phyloP scores from a whole-genome alignment of 2,113 vertebrate genomes.

The Silurus meridionalis region DNA sequence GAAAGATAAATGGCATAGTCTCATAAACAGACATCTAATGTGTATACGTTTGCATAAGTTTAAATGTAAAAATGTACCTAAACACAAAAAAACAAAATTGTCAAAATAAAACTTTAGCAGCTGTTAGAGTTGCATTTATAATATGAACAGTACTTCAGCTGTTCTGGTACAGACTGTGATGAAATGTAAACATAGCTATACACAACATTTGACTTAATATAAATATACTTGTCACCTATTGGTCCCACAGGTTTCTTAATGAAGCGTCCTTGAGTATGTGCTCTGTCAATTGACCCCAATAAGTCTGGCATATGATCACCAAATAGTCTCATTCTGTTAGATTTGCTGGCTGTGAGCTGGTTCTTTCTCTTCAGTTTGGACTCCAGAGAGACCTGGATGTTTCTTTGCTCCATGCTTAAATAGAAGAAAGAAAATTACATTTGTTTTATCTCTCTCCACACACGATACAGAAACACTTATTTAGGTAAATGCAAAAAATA shows the following conservation, averaged over 20 bases:
- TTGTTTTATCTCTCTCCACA: background rate
- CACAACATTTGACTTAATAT: background rate
- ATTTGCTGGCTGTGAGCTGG: constrained; percentile 80
- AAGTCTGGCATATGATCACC: constrained; percentile 74
- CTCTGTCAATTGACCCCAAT: constrained; percentile 74
- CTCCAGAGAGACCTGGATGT: constrained; percentile 52
- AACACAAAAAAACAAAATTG: background rate
- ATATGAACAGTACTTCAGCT: background rate
- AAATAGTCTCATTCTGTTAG: constrained; percentile 78
- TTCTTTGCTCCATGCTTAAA: constrained; percentile 57
- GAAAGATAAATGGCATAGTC: background rate
- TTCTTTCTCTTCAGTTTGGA: constrained; percentile 65
- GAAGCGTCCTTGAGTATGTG: constrained; percentile 67
- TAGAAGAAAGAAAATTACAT: background rate
- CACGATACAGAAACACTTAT: background rate
- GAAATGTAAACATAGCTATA: background rate
- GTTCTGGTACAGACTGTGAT: background rate
- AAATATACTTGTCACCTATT: constrained; percentile 62
- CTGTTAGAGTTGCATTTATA: background rate
- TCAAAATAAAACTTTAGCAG: background rate
- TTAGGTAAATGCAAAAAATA: background rate
- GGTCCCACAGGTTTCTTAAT: constrained; percentile 79
- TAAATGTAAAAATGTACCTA: background rate
- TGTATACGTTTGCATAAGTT: background rate
- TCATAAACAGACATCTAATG: background rate